Percentiles rank a stretch among this genome's conserved stretches.
Evolutionary conservation across 2,888 invertebrate species (phyloP).

Genomic region (Drosophila histrio): DNA sequence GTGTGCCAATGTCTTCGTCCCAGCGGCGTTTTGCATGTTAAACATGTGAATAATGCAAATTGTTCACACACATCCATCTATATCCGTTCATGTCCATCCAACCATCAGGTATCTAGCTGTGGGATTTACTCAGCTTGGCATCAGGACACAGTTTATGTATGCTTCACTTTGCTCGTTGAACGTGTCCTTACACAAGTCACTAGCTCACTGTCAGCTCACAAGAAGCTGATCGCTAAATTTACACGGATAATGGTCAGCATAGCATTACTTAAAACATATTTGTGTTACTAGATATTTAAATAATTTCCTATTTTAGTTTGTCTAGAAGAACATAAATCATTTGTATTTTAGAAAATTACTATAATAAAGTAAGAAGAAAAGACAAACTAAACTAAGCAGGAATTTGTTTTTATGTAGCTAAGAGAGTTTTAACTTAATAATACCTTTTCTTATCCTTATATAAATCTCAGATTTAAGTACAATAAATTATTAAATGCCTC

Average conservation of each 20-base stretch:
- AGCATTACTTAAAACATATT: too few relatives aligned
- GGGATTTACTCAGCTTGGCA: slow-evolving; percentile 69
- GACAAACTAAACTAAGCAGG: too few relatives aligned
- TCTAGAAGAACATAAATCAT: too few relatives aligned
- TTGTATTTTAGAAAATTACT: too few relatives aligned
- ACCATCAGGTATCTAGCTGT: slow-evolving; percentile 72
- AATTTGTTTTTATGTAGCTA: too few relatives aligned
- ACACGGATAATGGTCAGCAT: slow-evolving; percentile 24
- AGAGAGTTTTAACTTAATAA: background rate
- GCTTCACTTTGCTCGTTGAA: slow-evolving; percentile 30
- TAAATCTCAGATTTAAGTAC: slow-evolving; percentile 10
- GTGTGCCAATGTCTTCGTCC: slow-evolving; percentile 46
- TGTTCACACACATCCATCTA: slow-evolving; percentile 58
- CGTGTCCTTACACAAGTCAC: slow-evolving; percentile 58
- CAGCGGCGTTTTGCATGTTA: slow-evolving; percentile 74
- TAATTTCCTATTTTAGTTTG: background rate
- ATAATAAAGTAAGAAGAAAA: too few relatives aligned
- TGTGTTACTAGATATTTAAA: background rate
- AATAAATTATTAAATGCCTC: slow-evolving; percentile 11
- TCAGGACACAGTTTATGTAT: slow-evolving; percentile 60
- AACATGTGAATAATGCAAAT: slow-evolving; percentile 77
- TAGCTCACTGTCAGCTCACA: slow-evolving; percentile 28
- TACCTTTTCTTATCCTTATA: background rate
- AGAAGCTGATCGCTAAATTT: slow-evolving; percentile 3
- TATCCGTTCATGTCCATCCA: slow-evolving; percentile 54